A percentile compares a stretch with the other conserved stretches of the same genome.
Conservation (phyloP, 2,797 vertebrate genomes). For the Cyprinodon diabolis region DNA sequence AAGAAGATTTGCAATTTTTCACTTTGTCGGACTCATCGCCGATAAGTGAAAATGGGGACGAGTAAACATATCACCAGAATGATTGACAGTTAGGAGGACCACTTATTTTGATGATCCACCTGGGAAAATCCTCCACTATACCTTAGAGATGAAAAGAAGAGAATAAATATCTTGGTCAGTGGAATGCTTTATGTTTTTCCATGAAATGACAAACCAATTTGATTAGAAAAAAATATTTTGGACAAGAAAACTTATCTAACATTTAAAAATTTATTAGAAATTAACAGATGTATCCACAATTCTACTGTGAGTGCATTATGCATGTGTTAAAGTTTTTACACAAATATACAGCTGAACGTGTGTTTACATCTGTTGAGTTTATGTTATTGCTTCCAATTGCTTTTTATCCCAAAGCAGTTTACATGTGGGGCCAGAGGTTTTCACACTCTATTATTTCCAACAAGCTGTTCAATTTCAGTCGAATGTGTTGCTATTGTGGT, state of each 20-base stretch:
- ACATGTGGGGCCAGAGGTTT: slow-evolving; percentile 51
- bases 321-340: neutral
- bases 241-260: no score
- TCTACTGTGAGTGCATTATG: neutral
- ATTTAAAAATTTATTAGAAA: no score
- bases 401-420: slow-evolving; percentile 34
- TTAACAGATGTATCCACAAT: neutral
- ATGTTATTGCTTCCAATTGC: slow-evolving; percentile 15
- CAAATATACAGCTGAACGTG: slow-evolving; percentile 1
- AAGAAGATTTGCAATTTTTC: no score
- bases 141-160: no score
- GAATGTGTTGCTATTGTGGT: slow-evolving; percentile 33
- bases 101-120: no score
- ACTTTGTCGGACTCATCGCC: no score
- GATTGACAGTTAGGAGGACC: no score
- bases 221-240: neutral
- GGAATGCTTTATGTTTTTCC: no score
- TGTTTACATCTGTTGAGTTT: slow-evolving; percentile 25
- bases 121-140: no score
- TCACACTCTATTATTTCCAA: slow-evolving; percentile 62
- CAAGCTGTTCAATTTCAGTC: slow-evolving; percentile 54
- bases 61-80: no score
- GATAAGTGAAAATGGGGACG: no score
- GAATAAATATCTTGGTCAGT: neutral
- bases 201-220: neutral